Base-by-base conservation (phyloP, 2,797 vertebrate species). In the Pseudochromis fuscus region DNA sequence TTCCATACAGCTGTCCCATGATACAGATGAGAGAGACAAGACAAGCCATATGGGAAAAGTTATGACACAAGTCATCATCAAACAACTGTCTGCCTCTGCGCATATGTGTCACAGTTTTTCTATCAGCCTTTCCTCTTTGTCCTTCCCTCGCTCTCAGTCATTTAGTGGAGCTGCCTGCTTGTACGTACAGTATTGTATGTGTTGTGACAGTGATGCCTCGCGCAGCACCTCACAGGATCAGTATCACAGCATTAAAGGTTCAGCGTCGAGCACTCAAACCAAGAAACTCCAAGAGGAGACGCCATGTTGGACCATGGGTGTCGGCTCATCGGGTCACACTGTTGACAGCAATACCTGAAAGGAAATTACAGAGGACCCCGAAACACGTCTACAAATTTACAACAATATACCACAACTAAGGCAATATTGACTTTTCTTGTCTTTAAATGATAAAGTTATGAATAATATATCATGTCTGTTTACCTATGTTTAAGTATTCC, bases 51-150 rank as follows among this genome's bases (percentile, higher is more conserved):
- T 64, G 75, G 81, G 79, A 83, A 69, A 75, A 83, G 66, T 67
- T 83, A 61, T 77, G 81, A 88, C 80, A 87, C 64, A 33, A 79
- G 63, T 58, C 73, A 61, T 77, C 75, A 72, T 82, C 75, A 78
- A 82, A 77, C 81, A 66, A 65, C 56, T 69, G 75, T 52, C 68
- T 71, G 55, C 9, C 45, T 69, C 45, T 71, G 50, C 24, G 7
- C 62, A 70, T 57, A 72, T 53, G 21, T 65, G 50, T 80, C 72
- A 50, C 3, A 12, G 16, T 45, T 45, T 42, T 9, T 37, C 23
- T 44, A 30, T 70, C 40, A 25, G 46, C 61, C 46, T 74, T n/a
- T 37, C 21, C 35, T 45, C 64, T 52, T 58, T 67, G 52, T 61
- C 67, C 83, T 44, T 25, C 28, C 11, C 52, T 65, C 0, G 10